Evolutionary conservation across 1,140 invertebrate species (phyloP), one percentile per base, ranked within the genome.

Genomic region (Zeugodacus cucurbitae): DNA sequence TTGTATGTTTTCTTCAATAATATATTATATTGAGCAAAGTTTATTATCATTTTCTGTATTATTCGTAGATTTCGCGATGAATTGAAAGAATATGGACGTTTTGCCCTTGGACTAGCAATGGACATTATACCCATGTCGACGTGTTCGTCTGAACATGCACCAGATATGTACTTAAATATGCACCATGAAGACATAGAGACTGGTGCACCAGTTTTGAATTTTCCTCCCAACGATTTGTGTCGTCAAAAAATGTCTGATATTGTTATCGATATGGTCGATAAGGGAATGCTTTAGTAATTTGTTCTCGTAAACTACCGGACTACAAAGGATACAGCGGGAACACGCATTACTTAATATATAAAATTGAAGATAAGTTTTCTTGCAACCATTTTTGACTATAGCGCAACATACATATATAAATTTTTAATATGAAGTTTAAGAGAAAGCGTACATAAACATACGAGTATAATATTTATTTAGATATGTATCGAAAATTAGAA

Each of bases 71-170:
- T 96, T 88, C 94, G 94, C 67, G 94, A 95, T 89, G 96, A 96
- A 89, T 95, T 96, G 88, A 95, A 95, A 89, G 94, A 94, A 41
- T 96, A 95, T 90, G 95, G 95, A 41, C 94, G 94, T 37, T 96
- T 96, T 89, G 96, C 96, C 1, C 93, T 96, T 29, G 96, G 96
- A 5, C 90, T 96, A 4, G 95, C 96, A 0, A 89, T 96, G 87
- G 96, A 96, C 88, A 96, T 96, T 90, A 94, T 96, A 87, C 96
- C 96, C 11, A 96, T 96, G 34, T 96, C 95, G 89, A 96, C 95
- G 0, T 96, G 96, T 88, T 95, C 95, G 26, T 96, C 96, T 54
- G 94, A 96, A 78, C 95, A 96, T 90, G 96, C 96, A 0, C 96
- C 96, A 0, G 96, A 96, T 90, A 91, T 96, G 87, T 96, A 96